A percentile compares a stretch with the other conserved stretches of the same genome.
phyloP scores from a whole-genome alignment of 2,113 vertebrate genomes.

The Lophochroa leadbeateri region DNA sequence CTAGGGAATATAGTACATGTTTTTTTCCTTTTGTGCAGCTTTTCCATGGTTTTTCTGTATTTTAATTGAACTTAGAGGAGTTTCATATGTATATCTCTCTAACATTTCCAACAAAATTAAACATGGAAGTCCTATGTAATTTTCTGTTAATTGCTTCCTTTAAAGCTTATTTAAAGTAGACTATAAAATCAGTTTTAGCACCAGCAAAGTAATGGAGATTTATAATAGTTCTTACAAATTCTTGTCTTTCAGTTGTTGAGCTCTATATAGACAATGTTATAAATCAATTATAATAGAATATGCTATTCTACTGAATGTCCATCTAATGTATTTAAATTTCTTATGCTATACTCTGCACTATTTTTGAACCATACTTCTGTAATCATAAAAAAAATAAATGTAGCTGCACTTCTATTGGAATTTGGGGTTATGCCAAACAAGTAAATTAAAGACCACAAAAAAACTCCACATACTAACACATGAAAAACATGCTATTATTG shows the following conservation, averaged over 20 bases:
- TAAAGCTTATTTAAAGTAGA: neutral
- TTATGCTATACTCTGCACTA: neutral
- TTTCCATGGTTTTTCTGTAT: neutral
- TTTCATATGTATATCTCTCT: neutral
- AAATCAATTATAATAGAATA: neutral
- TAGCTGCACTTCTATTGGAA: neutral
- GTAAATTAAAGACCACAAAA: neutral
- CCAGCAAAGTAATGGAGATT: neutral
- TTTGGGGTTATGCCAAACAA: neutral
- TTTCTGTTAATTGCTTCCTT: conserved; percentile 1
- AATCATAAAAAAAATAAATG: neutral
- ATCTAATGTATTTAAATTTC: neutral
- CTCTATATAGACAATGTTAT: neutral
- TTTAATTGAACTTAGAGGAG: neutral
- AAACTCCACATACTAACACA: neutral
- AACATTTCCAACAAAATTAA: neutral
- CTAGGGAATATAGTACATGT: neutral
- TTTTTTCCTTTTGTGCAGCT: neutral
- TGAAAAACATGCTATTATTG: neutral
- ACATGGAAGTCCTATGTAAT: neutral
- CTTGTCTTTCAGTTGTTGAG: neutral
- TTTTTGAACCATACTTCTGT: neutral
- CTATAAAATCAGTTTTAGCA: neutral
- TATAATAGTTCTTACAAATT: neutral
- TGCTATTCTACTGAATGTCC: neutral